phyloP scores from a whole-genome alignment of 2,888 invertebrate species.

The Pollenia griseotomentosa region DNA sequence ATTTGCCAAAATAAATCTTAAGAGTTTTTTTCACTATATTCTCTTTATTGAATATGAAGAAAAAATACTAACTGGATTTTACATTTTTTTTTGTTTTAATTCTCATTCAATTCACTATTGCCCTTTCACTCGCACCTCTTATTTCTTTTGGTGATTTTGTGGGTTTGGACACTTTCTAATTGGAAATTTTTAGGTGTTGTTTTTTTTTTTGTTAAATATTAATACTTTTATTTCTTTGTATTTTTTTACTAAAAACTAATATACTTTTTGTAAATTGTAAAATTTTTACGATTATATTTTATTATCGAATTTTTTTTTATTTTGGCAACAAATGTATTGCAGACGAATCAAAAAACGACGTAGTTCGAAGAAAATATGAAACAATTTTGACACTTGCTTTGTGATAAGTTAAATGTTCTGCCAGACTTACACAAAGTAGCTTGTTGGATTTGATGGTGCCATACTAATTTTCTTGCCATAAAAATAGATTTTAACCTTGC shows the following conservation, averaged over 20 bases:
- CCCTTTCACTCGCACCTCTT: constrained; percentile 59
- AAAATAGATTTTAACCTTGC: too few species aligned
- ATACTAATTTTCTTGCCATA: neutral
- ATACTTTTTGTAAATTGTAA: neutral
- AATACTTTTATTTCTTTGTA: neutral
- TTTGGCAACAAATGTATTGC: constrained; percentile 55
- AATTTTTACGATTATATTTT: neutral
- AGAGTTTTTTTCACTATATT: constrained; percentile 15
- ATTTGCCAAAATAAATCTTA: constrained; percentile 30
- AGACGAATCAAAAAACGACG: constrained; percentile 66
- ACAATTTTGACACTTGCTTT: constrained; percentile 68
- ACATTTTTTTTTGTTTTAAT: constrained; percentile 45
- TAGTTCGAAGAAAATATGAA: constrained; percentile 61
- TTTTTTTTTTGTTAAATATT: constrained; percentile 27
- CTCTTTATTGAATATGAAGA: constrained; percentile 13
- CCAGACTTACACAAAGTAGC: neutral
- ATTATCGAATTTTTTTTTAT: constrained; percentile 32
- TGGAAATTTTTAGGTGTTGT: constrained; percentile 10
- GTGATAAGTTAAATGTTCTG: neutral
- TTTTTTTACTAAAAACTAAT: neutral
- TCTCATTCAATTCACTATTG: constrained; percentile 50
- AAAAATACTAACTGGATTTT: constrained; percentile 54
- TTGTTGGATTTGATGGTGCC: neutral
- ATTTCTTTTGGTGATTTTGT: constrained; percentile 32
- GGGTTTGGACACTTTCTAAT: constrained; percentile 66